Base-by-base conservation (phyloP, 2,888 invertebrate species). In the Lepidochitona cinerea region DNA sequence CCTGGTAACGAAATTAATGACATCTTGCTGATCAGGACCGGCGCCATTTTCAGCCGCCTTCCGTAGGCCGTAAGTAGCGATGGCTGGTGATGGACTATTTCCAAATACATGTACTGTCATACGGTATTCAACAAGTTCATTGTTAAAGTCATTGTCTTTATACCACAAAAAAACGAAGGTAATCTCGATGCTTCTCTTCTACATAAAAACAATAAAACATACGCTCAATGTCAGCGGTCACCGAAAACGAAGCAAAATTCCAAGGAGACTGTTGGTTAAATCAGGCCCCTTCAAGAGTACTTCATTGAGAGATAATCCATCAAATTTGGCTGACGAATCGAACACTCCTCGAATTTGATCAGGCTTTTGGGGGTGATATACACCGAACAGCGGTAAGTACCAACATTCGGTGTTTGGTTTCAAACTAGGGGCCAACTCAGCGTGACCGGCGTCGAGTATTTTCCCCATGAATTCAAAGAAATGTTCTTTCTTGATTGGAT, bases 381-480 rank as follows among this genome's bases (percentile, higher is more conserved):
- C 79, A 73, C 79, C 80, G 65, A 81, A 81, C 14, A 77, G 72
- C 12, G 81, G 80, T 6, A 80, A 65, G 65, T 74, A 82, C 79
- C 77, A 81, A 29, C 74, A 70, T 64, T 80, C 74, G 4, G 36
- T 69, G 1, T 74, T 35, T 9, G 72, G 68, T 9, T 35, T 5
- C 14, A 80, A 18, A 3, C 69, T 69, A 29, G 80, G 79, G 23
- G 79, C 82, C 26, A 71, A 2, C 70, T 81, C 81, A n/a, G 52
- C 70, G 23, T 59, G 18, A 6, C 70, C 64, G 18, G 26, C 18
- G 5, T 59, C 37, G 18, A 59, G 5, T 2, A 70, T 18, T n/a
- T 70, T 35, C 5, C 5, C 37, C 70, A 70, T 70, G 37, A 70
- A 70, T 7, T 59, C 70, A 5, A 36, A 5, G 52, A 37, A 69